Percentiles rank a stretch among this genome's conserved stretches.
phyloP scores from a whole-genome alignment of 2,797 vertebrate genomes.

The Hippocampus kuda region DNA sequence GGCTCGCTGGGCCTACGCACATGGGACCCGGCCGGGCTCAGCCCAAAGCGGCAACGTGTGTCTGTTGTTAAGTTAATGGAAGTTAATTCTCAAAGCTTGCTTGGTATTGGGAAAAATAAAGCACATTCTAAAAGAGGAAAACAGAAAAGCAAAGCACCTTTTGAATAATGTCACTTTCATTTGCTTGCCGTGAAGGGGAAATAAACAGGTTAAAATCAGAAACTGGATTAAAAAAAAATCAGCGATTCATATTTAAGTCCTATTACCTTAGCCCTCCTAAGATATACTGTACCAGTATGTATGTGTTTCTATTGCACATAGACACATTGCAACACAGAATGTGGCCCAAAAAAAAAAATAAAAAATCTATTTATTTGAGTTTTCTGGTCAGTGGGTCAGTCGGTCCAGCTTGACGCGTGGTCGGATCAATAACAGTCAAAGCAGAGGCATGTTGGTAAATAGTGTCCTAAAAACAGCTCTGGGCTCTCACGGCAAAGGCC shows the following conservation, averaged over 20 bases:
- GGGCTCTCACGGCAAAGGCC: background rate
- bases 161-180: too few relatives aligned
- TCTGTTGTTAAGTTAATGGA: too few relatives aligned
- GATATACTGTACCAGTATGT: too few relatives aligned
- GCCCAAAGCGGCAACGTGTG: too few relatives aligned
- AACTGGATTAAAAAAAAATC: background rate
- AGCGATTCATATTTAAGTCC: background rate
- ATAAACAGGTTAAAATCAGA: background rate
- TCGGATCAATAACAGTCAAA: conserved; percentile 36
- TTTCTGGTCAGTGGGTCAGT: conserved; percentile 43
- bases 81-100: too few relatives aligned
- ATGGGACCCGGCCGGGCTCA: too few relatives aligned
- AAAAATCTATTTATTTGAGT: conserved; percentile 20
- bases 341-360: background rate
- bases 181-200: too few relatives aligned
- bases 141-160: background rate
- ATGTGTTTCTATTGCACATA: background rate
- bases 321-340: background rate
- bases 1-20: too few relatives aligned
- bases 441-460: conserved; percentile 28
- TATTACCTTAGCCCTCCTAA: background rate
- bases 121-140: background rate
- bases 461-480: conserved; percentile 21
- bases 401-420: conserved; percentile 18
- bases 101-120: background rate